Base-by-base conservation (phyloP, 2,888 invertebrate species). In the Lymantria monacha region DNA sequence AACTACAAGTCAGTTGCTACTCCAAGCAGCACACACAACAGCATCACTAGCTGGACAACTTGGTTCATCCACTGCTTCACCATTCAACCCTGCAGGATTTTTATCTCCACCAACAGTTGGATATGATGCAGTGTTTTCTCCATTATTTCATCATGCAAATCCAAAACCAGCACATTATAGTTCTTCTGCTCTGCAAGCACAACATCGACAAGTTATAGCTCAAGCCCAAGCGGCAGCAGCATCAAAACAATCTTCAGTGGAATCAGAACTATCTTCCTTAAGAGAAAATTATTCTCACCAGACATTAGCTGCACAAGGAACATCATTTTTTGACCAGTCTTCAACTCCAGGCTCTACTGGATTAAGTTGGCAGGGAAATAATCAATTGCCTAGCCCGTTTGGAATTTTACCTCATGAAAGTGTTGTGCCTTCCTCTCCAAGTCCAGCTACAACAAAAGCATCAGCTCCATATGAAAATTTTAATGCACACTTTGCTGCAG, bases 71-170 rank as follows among this genome's bases (percentile, higher is more conserved):
- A 91, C 93, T 49, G 93, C 94, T 55, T 93, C 94, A 53, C 93
- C 93, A 0, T 94, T 94, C 74, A 94, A 93, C 76, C 94, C 95
- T 44, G 94, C 94, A 66, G 94, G 95, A 63, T 96, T 96, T 79
- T 87, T 96, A 42, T 94, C 96, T 44, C 94, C 95, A 44, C 94
- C 95, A 53, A 93, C 95, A 38, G 95, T 95, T 55, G 94, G 94
- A 67, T 97, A 96, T 83, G 96, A 96, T 81, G 93, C 95, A 66
- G 96, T 96, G 52, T 96, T 97, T 79, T 94, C 95, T 63, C 96
- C 96, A 57, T 85, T 96, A 59, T 96, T 96, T 85, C 96, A 96
- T 81, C 96, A 95, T 90, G 94, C 94, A 48, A 94, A 94, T 63
- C 93, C 95, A 10, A 95, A 95, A 81, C 95, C 95, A 68, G 94